phyloP scores from a whole-genome alignment of 2,113 vertebrate species.

The Eubucco bourcierii region DNA sequence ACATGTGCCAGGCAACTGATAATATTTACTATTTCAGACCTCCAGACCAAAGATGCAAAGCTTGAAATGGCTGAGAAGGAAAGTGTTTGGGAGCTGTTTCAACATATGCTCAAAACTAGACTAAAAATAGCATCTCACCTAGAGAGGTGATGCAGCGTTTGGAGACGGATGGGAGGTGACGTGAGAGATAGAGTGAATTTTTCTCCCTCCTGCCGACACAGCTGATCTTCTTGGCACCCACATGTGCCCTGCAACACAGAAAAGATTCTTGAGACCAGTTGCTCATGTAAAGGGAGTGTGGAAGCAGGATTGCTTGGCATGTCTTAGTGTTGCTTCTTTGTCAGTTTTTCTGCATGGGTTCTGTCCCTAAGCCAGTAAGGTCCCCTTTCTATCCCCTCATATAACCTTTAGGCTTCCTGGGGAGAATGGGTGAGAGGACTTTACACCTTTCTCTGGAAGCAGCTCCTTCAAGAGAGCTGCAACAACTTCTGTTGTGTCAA shows the following conservation, averaged over 20 bases:
- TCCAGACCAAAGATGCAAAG: neutral
- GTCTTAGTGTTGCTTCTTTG: neutral
- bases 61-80: neutral
- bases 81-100: neutral
- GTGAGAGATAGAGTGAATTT: neutral
- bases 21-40: neutral
- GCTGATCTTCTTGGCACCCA: neutral
- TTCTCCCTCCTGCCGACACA: neutral
- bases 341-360: neutral
- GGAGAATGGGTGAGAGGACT: neutral
- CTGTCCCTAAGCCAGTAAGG: neutral
- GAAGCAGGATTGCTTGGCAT: neutral
- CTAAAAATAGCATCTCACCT: constrained; percentile 9
- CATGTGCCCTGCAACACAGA: neutral
- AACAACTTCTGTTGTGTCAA: neutral
- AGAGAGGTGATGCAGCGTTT: constrained; percentile 2
- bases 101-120: neutral
- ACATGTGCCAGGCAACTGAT: fast-evolving
- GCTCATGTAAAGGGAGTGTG: neutral
- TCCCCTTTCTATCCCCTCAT: neutral
- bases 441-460: neutral
- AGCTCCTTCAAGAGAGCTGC: neutral
- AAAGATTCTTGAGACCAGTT: neutral
- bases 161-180: neutral
- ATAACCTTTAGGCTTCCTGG: neutral